Conservation (phyloP, 1,140 invertebrate species). For the Heliconius nattereri region DNA sequence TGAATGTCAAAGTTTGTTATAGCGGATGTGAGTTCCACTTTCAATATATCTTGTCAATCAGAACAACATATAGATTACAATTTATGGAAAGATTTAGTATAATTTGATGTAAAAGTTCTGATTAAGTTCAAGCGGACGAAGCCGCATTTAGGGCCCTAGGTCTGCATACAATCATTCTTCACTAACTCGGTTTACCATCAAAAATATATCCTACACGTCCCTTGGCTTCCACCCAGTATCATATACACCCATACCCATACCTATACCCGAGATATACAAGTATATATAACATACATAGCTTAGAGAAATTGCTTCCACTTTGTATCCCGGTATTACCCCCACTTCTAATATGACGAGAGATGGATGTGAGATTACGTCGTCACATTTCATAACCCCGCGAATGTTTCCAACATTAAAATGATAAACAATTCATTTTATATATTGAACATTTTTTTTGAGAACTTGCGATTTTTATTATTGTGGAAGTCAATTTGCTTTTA, state of each 20-base stretch:
- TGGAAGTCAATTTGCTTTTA: background rate
- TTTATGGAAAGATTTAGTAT: too few relatives aligned
- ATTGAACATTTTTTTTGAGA: background rate
- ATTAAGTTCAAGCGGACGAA: too few relatives aligned
- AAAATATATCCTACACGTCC: background rate
- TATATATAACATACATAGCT: conserved; percentile 4
- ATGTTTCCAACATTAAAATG: conserved; percentile 21
- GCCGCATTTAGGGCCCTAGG: too few relatives aligned
- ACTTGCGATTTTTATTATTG: background rate
- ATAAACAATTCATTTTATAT: conserved; percentile 27
- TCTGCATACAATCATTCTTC: too few relatives aligned
- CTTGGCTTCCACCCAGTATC: background rate
- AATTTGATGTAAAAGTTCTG: too few relatives aligned
- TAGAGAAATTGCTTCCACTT: conserved; percentile 49
- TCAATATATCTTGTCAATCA: too few relatives aligned
- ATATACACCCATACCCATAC: background rate
- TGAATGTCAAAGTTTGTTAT: too few relatives aligned
- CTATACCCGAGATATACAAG: background rate
- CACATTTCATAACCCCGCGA: conserved; percentile 30
- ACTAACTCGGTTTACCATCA: background rate
- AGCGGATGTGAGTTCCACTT: too few relatives aligned
- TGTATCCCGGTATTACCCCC: conserved; percentile 55
- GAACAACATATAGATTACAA: too few relatives aligned
- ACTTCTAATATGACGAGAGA: conserved; percentile 61
- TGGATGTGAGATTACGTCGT: conserved; percentile 56